phyloP scores from a whole-genome alignment of 2,888 invertebrate species.

The Pyrrhosoma nymphula region DNA sequence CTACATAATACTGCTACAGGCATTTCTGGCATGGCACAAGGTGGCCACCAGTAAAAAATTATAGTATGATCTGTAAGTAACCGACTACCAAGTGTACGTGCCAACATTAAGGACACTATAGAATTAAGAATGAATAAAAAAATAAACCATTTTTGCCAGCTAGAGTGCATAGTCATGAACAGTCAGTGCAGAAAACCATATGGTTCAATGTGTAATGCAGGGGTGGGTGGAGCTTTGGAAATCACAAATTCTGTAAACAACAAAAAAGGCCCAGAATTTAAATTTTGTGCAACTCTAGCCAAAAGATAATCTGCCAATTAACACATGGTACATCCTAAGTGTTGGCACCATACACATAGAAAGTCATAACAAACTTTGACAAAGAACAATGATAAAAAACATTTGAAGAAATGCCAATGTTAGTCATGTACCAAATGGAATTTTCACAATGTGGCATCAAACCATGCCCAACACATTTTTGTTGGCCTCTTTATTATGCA shows the following conservation, averaged over 20 bases:
- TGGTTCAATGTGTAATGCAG: conserved; percentile 66
- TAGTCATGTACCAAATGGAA: conserved; percentile 63
- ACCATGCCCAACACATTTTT: conserved; percentile 63
- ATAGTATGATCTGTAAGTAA: neutral
- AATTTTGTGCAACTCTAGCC: conserved; percentile 66
- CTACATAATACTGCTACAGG: neutral
- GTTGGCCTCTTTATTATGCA: conserved; percentile 70
- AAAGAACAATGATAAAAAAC: conserved; percentile 64
- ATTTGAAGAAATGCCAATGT: conserved; percentile 68
- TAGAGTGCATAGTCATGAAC: conserved; percentile 65
- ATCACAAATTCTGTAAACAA: conserved; percentile 43
- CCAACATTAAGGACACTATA: conserved; percentile 61
- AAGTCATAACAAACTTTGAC: conserved; percentile 58
- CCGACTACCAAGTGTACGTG: conserved; percentile 35
- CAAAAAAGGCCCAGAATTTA: conserved; percentile 52
- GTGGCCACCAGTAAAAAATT: neutral
- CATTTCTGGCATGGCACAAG: neutral
- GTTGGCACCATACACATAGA: conserved; percentile 63
- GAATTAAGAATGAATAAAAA: neutral
- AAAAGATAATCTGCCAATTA: conserved; percentile 49
- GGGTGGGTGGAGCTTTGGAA: conserved; percentile 67
- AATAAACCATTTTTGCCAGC: conserved; percentile 37
- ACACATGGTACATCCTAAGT: conserved; percentile 66
- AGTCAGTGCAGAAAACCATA: conserved; percentile 61
- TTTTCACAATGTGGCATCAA: conserved; percentile 57